Evolutionary conservation across 2,888 invertebrate species (phyloP), one percentile per base, ranked within the genome.

Genomic region (Tuta absoluta): DNA sequence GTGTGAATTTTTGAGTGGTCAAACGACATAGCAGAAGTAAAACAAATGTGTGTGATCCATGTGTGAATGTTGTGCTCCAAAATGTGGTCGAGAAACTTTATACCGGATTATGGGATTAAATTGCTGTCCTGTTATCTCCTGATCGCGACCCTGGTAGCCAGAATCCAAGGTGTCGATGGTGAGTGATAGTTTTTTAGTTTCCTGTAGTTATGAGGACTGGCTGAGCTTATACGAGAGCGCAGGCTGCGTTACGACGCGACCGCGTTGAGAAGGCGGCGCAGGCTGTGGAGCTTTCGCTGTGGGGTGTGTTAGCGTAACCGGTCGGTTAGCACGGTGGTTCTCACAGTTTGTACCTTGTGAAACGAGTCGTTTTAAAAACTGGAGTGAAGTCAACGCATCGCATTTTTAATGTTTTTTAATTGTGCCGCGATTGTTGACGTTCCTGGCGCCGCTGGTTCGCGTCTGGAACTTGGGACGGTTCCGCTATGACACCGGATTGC

Each of bases 41-140:
- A 91, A 90, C 90, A 90, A 91, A 91, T 91, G 92, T 91, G 91
- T 91, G 90, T 88, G 89, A 85, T 90, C 88, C 90, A 89, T 91
- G 89, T 91, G 92, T 92, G 88, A 89, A 89, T 92, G 92, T 92
- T 90, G 90, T 92, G 92, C 81, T 86, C 81, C 89, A 93, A 93
- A 93, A 94, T 94, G 94, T 93, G 93, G 93, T 93, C 93, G 92
- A 93, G 93, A 90, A 93, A 93, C 93, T 92, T 92, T 92, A 92
- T 88, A 91, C 93, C 93, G 93, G 93, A 93, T 93, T 93, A 93
- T 93, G 93, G 93, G 93, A 93, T 93, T 93, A 92, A 87, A 88
- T 89, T 92, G 88, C 85, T 92, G 83, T 85, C 84, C 75, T 74
- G 91, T 76, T 82, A 86, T 72, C 80, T 93, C 71, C 71, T 88